phyloP scores from a whole-genome alignment of 2,888 invertebrate genomes.

The Morinoia aosen region DNA sequence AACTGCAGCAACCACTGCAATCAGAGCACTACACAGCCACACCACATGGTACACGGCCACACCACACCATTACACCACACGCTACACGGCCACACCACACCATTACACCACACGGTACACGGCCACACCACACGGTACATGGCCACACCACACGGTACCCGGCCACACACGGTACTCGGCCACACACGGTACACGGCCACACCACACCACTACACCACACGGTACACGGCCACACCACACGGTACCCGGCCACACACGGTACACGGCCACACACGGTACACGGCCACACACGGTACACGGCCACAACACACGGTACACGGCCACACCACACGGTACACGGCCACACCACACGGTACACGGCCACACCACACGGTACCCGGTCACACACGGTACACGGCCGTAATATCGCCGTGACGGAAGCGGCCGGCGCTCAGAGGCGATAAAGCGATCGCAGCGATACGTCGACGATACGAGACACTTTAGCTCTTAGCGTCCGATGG shows the following conservation, averaged over 20 bases:
- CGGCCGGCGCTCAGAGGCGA: not conserved
- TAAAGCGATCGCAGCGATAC: constrained; percentile 13
- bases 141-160: not conserved
- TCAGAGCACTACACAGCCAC: too few relatives aligned
- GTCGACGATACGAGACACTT: not conserved
- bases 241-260: not conserved
- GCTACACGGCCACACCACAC: not conserved
- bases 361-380: too few relatives aligned
- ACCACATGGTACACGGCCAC: too few relatives aligned
- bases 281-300: not conserved
- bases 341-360: not conserved
- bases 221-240: not conserved
- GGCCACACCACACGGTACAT: not conserved
- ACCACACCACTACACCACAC: not conserved
- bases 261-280: not conserved
- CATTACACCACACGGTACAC: not conserved
- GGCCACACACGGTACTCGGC: not conserved
- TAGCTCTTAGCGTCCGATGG: not conserved
- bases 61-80: not conserved
- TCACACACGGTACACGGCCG: not conserved
- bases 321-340: not conserved
- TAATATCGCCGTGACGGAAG: not conserved
- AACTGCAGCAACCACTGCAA: too few relatives aligned
- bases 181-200: not conserved
- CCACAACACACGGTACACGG: not conserved